Evolutionary conservation across 2,888 invertebrate species (phyloP).

Genomic region (Cordylochernes scorpioides): DNA sequence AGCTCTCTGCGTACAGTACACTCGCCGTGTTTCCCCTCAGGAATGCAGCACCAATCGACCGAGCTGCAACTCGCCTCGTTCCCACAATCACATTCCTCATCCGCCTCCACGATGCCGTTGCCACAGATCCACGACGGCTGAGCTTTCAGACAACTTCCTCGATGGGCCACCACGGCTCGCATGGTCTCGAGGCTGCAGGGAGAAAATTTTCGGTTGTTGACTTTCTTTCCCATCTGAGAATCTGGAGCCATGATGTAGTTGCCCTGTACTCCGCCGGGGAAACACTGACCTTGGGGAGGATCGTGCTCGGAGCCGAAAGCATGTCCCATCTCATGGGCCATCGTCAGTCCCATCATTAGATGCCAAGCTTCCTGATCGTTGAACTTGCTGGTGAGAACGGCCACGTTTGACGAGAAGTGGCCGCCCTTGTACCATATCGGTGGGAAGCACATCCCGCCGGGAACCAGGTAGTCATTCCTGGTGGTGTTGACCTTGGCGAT

Average conservation of each 20-base stretch:
- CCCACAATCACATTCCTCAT: background rate
- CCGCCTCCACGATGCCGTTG: background rate
- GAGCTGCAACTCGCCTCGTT: background rate
- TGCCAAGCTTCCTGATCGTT: background rate
- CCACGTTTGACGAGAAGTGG: background rate
- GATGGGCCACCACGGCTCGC: no score
- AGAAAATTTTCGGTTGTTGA: no score
- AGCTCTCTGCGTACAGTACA: background rate
- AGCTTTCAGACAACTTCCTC: no score
- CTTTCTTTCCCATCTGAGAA: no score
- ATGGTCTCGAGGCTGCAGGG: no score
- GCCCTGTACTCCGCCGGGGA: no score
- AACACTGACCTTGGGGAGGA: no score
- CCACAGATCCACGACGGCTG: background rate
- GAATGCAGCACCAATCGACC: background rate
- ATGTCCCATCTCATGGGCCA: slow-evolving; percentile 6
- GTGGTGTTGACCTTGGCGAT: background rate
- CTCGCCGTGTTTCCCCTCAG: no score
- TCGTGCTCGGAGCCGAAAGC: slow-evolving; percentile 5
- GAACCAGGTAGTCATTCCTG: background rate
- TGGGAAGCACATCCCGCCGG: background rate
- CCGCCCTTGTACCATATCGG: no score
- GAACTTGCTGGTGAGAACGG: background rate
- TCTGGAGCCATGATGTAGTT: no score
- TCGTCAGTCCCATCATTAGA: background rate